Evolutionary conservation across 2,888 invertebrate genomes (phyloP).

Genomic region (Mesorhabditis spiculigera): DNA sequence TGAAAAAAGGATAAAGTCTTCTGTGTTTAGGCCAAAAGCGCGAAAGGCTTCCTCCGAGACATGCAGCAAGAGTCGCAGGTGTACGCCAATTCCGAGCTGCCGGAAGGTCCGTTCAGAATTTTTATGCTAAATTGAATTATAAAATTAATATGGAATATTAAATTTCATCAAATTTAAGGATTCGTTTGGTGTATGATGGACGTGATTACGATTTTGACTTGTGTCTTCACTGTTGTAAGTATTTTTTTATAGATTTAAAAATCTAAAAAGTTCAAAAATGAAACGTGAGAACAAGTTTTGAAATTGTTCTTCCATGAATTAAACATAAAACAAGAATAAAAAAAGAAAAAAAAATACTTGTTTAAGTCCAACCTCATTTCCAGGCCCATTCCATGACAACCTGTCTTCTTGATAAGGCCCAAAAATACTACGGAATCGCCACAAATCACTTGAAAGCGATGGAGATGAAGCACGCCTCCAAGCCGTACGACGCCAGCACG

Average conservation of each 20-base stretch:
- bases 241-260: too few relatives aligned
- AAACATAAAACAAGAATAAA: too few relatives aligned
- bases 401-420: neutral
- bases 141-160: neutral
- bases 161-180: neutral
- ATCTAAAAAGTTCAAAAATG: too few relatives aligned
- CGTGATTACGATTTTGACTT: constrained; percentile 1
- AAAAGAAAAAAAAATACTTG: too few relatives aligned
- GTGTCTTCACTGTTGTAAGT: constrained; percentile 4
- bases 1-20: too few relatives aligned
- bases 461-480: neutral
- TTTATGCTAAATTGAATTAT: neutral
- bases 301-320: too few relatives aligned
- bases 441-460: neutral
- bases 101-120: neutral
- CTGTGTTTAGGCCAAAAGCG: too few relatives aligned
- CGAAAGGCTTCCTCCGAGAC: neutral
- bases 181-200: neutral
- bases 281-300: too few relatives aligned
- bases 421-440: neutral
- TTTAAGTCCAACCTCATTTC: too few relatives aligned
- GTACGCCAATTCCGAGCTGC: neutral
- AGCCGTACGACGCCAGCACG: neutral
- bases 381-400: neutral
- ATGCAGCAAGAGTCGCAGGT: neutral